phyloP scores from a whole-genome alignment of 1,140 invertebrate genomes.

The Dolichoris vasculosae region DNA sequence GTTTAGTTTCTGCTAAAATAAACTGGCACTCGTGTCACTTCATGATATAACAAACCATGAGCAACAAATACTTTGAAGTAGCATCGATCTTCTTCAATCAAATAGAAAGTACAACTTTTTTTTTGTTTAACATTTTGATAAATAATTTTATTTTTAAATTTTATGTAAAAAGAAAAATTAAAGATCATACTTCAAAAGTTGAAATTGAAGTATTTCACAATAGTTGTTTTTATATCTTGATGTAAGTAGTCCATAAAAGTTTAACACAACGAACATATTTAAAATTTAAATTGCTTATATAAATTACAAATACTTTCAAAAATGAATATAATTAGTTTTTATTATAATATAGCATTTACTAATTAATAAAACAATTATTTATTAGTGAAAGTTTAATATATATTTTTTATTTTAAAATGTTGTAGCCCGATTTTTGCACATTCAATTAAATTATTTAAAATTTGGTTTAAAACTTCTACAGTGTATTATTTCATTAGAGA shows the following conservation, averaged over 20 bases:
- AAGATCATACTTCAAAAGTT: conserved; percentile 11
- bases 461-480: conserved; percentile 8
- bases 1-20: conserved; percentile 42
- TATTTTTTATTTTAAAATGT: conserved; percentile 6
- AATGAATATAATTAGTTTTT: background rate
- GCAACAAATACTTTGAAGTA: conserved; percentile 30
- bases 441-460: conserved; percentile 27
- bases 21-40: conserved; percentile 45
- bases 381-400: conserved; percentile 4
- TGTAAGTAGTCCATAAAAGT: conserved; percentile 1
- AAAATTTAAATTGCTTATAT: conserved; percentile 1
- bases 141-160: background rate
- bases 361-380: conserved; percentile 4
- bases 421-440: background rate
- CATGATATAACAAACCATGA: conserved; percentile 41
- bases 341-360: background rate
- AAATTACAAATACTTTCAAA: conserved; percentile 12
- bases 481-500: conserved; percentile 17
- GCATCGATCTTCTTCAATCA: conserved; percentile 45
- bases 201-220: conserved; percentile 14
- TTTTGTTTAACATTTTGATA: background rate
- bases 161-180: conserved; percentile 12
- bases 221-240: conserved; percentile 38
- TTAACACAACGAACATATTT: background rate
- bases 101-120: background rate